These are phyloP conservation scores for Athalia cordata DNA, from an alignment of 2,888 invertebrate species.

Conservation along the genomic window DNA sequence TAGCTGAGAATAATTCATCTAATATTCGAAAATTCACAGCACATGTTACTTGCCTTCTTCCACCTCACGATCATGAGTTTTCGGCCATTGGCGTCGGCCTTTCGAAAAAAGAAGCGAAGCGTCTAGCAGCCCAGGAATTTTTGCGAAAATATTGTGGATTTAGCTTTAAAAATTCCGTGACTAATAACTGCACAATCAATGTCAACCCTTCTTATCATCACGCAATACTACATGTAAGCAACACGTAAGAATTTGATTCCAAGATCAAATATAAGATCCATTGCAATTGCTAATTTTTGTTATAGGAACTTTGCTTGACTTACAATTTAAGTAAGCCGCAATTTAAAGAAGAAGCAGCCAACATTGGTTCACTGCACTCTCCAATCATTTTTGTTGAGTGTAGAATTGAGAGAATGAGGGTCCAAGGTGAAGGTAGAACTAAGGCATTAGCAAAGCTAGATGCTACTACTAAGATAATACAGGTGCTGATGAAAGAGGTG, in stretches of 20 bases:
- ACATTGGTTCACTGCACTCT: not conserved
- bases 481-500: conserved; percentile 1
- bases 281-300: not conserved
- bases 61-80: not conserved
- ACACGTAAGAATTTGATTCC: not conserved
- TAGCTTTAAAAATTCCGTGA: not conserved
- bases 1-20: not conserved
- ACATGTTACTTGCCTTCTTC: not conserved
- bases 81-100: not conserved
- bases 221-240: not conserved
- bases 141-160: not conserved
- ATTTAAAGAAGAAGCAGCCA: not conserved
- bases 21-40: not conserved
- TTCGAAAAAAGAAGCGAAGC: conserved; percentile 24
- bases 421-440: conserved; percentile 15
- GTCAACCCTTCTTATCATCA: not conserved
- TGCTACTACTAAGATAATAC: conserved; percentile 11
- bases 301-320: conserved; percentile 1
- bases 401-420: not conserved
- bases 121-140: not conserved
- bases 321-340: not conserved
- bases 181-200: not conserved
- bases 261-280: not conserved
- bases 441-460: not conserved
- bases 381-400: not conserved